Conservation (phyloP, 1,140 invertebrate genomes). For the Gonioctena quinquepunctata region DNA sequence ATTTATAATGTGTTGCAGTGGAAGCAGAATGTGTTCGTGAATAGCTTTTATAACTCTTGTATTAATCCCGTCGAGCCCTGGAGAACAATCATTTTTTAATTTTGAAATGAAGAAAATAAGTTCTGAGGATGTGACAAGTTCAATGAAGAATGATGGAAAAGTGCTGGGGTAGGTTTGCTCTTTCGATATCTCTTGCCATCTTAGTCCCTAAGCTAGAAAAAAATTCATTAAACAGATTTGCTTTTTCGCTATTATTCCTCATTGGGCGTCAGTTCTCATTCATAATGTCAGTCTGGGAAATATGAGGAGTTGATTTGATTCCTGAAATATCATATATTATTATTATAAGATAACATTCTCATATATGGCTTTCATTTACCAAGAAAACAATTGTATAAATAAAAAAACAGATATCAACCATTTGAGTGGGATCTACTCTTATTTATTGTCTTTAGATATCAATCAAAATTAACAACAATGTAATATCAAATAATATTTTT, state of each 20-base stretch:
- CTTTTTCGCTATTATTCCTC: not conserved
- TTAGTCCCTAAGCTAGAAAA: not conserved
- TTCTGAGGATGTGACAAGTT: not conserved
- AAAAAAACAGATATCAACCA: too few species aligned
- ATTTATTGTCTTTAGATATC: too few species aligned
- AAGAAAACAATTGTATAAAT: too few species aligned
- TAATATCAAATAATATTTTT: too few species aligned
- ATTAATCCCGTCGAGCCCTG: not conserved
- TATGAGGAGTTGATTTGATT: not conserved
- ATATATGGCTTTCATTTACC: too few species aligned
- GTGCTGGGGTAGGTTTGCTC: not conserved
- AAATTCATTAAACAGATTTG: not conserved
- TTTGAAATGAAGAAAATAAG: not conserved
- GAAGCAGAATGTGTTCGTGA: not conserved
- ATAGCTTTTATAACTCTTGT: not conserved
- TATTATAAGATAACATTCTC: too few species aligned
- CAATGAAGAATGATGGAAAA: not conserved
- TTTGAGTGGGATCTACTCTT: too few species aligned
- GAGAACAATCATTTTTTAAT: not conserved
- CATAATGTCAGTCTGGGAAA: not conserved
- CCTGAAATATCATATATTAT: not conserved
- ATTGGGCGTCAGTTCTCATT: not conserved
- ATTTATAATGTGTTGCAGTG: not conserved
- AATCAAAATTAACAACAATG: too few species aligned
- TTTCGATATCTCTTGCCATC: not conserved